Conservation (phyloP, 2,113 vertebrate genomes). For the Phoxinus phoxinus region DNA sequence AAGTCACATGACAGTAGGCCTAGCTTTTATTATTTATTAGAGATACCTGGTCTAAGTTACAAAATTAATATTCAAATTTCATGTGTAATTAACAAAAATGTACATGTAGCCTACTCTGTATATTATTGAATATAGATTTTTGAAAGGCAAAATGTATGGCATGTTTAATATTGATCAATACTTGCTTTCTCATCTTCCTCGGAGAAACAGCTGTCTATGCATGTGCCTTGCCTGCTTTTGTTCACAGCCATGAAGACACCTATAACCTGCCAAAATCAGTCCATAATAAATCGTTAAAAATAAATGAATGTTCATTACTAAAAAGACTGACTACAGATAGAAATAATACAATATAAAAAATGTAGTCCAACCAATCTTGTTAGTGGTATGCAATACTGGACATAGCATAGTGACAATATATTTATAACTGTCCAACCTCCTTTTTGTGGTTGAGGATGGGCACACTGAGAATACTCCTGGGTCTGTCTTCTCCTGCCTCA, state of each 20-base stretch:
- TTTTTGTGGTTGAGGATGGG: slow-evolving; percentile 88
- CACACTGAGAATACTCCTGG: slow-evolving; percentile 86
- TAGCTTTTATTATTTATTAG: background rate
- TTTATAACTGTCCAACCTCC: slow-evolving; percentile 76
- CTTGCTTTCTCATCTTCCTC: slow-evolving; percentile 67
- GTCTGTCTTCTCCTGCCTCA: slow-evolving; percentile 82
- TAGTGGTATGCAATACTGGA: background rate
- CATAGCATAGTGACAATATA: background rate
- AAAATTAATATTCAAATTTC: background rate
- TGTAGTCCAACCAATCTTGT: background rate
- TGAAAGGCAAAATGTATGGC: background rate
- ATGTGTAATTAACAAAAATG: background rate
- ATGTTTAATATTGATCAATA: background rate
- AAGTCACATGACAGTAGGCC: background rate
- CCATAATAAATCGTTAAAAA: background rate
- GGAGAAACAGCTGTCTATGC: slow-evolving; percentile 53
- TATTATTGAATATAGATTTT: background rate
- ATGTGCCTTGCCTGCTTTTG: slow-evolving; percentile 44
- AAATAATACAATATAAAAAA: background rate
- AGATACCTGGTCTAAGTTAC: background rate
- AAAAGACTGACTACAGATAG: background rate
- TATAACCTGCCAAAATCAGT: slow-evolving; percentile 55
- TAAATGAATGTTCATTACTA: background rate
- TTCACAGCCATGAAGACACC: slow-evolving; percentile 63
- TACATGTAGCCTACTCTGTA: background rate